Conservation (phyloP, 2,888 invertebrate species). For the Campoplex nolae region DNA sequence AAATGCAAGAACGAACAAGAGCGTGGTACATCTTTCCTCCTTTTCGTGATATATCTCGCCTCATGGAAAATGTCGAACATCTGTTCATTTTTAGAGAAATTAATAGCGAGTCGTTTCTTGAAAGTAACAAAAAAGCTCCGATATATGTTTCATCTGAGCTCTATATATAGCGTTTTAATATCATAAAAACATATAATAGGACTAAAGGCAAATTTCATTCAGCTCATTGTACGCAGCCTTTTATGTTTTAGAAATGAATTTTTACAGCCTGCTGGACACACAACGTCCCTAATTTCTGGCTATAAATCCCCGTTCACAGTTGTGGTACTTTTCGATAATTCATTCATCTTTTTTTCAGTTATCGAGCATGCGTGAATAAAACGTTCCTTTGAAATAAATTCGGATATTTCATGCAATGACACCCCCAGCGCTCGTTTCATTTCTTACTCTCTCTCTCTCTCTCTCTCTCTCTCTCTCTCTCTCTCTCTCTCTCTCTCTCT, state of each 20-base stretch:
- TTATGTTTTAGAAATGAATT: background rate
- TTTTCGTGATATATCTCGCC: constrained; percentile 33
- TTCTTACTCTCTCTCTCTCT: constrained; percentile 18
- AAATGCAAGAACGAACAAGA: constrained; percentile 43
- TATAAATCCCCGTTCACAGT: background rate
- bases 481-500: constrained; percentile 24
- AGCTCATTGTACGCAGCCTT: background rate
- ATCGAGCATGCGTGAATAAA: background rate
- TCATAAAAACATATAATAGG: background rate
- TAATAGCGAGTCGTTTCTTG: constrained; percentile 74
- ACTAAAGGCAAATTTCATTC: background rate
- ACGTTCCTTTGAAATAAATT: constrained; percentile 39
- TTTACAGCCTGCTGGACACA: background rate
- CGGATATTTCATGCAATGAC: constrained; percentile 43
- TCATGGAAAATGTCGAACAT: constrained; percentile 10
- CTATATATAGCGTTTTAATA: background rate
- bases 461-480: constrained; percentile 24
- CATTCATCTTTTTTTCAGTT: background rate
- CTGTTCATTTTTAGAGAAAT: constrained; percentile 72
- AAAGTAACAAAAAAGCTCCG: background rate
- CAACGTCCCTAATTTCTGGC: background rate
- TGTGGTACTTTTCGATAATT: background rate
- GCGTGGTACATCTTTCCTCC: background rate
- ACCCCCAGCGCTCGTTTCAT: constrained; percentile 51
- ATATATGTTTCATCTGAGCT: background rate